Base-by-base conservation (phyloP, 2,797 vertebrate genomes). In the Cossypha caffra region DNA sequence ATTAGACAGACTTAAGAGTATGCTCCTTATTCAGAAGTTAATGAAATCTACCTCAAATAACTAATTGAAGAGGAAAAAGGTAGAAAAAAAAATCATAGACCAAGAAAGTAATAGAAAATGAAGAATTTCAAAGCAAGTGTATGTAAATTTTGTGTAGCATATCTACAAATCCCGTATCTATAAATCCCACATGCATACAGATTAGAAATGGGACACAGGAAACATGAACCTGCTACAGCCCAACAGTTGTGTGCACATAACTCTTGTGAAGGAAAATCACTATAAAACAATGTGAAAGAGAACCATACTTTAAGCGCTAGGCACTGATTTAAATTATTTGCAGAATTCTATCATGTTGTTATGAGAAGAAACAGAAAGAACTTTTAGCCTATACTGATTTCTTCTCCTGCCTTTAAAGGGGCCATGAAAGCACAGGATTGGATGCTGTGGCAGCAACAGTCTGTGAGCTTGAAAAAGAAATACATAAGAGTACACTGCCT, bases 381-480 rank as follows among this genome's bases (percentile, higher is more conserved):
- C 10, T 75, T 38, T 43, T 75, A 57, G 21, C n/a, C 31, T 68
- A 26, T 16, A 24, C 16, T 4, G 1, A 63, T 52, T 61, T 85
- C 10, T 83, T 61, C 24, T 54, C 2, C 42, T 93, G 72, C 50
- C 59, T 86, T 95, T 96, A 85, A 94, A 96, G 96, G 51, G 57
- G 78, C 43, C 91, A 78, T 26, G 96, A 97, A 69, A 63, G 71
- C 50, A 48, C 48, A 51, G 45, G 47, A 71, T 18, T 64, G 86
- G 47, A 94, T 93, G 57, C 74, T 17, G 52, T 58, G 77, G 86
- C 96, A 98, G 64, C 23, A 13, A 93, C 94, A 97, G 84, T 82
- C 71, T 85, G 94, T 47, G 96, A 90, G 37, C 94, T 96, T 35
- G 61, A 75, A 81, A 94, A 69, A 97, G 90, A 73, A 97, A 83